Conservation (phyloP, 2,888 invertebrate genomes). For the Gastracanthus pulcherrimus region DNA sequence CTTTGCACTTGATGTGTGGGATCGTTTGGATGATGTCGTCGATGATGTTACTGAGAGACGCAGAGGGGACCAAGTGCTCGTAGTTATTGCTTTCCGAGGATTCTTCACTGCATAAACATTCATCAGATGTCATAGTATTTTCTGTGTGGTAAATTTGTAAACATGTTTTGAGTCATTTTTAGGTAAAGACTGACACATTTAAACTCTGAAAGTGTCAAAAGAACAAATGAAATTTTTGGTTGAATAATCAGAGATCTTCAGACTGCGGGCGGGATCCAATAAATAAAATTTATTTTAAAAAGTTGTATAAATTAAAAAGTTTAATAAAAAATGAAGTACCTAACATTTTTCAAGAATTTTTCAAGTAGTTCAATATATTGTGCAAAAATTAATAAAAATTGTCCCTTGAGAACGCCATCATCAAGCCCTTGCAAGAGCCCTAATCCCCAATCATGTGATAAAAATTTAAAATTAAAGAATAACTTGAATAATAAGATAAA, state of each 20-base stretch:
- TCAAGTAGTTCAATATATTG: neutral
- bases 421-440: neutral
- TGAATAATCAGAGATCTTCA: conserved; percentile 21
- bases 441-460: neutral
- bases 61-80: neutral
- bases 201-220: conserved; percentile 12
- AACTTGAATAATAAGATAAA: neutral
- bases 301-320: conserved; percentile 16
- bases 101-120: conserved; percentile 41
- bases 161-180: conserved; percentile 36
- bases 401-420: neutral
- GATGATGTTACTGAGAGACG: neutral
- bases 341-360: conserved; percentile 21
- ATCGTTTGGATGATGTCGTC: conserved; percentile 40
- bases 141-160: conserved; percentile 30
- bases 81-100: conserved; percentile 1
- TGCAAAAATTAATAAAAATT: conserved; percentile 11
- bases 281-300: neutral
- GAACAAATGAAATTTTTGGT: conserved; percentile 33
- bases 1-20: conserved; percentile 36
- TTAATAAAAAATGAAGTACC: conserved; percentile 27
- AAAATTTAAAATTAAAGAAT: conserved; percentile 19
- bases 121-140: conserved; percentile 44
- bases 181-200: neutral
- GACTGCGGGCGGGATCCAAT: neutral